Percentiles rank a stretch among this genome's conserved stretches.
Evolutionary conservation across 2,797 vertebrate genomes (phyloP).

Genomic region (Bryconaethiops microstoma): DNA sequence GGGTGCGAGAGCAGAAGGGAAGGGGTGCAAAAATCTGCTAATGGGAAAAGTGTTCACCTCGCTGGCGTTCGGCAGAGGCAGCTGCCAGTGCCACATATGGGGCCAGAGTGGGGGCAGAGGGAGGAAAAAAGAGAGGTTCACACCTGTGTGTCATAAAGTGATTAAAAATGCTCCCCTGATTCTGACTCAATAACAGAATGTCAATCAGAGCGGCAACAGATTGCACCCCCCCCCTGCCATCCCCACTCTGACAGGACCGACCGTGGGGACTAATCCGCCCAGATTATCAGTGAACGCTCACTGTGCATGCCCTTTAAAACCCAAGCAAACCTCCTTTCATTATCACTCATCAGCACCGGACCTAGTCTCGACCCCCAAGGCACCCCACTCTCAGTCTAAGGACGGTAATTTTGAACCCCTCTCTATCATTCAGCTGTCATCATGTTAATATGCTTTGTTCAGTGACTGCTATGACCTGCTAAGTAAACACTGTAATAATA

Average conservation of each 20-base stretch:
- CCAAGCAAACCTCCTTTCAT: conserved; percentile 33
- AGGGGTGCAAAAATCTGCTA: conserved; percentile 52
- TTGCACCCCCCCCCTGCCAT: background rate
- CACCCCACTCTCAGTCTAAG: background rate
- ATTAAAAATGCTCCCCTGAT: conserved; percentile 60
- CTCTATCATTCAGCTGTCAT: no score
- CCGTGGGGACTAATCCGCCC: conserved; percentile 47
- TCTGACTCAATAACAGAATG: conserved; percentile 51
- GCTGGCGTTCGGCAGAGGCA: conserved; percentile 39
- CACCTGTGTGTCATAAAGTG: conserved; percentile 58
- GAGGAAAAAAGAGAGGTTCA: conserved; percentile 22
- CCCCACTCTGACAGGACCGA: conserved; percentile 28
- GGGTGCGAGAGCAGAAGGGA: conserved; percentile 32
- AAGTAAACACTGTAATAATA: background rate
- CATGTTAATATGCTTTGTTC: background rate
- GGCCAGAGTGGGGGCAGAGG: background rate
- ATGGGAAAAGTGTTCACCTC: conserved; percentile 53
- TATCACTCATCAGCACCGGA: background rate
- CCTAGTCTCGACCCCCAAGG: conserved; percentile 2
- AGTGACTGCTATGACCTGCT: background rate
- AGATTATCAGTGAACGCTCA: conserved; percentile 47
- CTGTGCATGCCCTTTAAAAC: conserved; percentile 20
- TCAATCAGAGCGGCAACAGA: conserved; percentile 52
- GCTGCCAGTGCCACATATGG: conserved; percentile 48
- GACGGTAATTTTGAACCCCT: no score